A percentile compares a stretch with the other conserved stretches of the same genome.
Evolutionary conservation across 1,140 invertebrate genomes (phyloP).

Genomic region (Cotesia typhae): DNA sequence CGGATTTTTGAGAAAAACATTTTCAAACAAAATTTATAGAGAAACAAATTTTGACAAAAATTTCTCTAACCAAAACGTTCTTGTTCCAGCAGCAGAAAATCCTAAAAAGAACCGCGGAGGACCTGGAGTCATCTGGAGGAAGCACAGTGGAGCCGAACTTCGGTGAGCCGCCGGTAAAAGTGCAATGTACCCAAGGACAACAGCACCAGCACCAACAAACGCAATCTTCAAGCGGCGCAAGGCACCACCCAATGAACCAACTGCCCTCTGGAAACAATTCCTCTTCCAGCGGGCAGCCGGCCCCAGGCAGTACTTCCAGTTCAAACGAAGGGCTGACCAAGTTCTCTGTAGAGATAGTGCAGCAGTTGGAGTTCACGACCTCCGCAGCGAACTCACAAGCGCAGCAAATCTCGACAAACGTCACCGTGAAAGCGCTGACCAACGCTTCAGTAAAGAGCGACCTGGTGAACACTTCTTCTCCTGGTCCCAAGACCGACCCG

Average conservation of each 20-base stretch:
- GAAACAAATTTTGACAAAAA: too few relatives aligned
- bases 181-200: slow-evolving; percentile 74
- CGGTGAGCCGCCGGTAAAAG: slow-evolving; percentile 78
- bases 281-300: background rate
- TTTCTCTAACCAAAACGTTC: slow-evolving; percentile 8
- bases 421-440: slow-evolving; percentile 88
- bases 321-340: slow-evolving; percentile 76
- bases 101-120: slow-evolving; percentile 77
- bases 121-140: slow-evolving; percentile 70
- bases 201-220: slow-evolving; percentile 54
- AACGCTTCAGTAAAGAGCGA: slow-evolving; percentile 85
- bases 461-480: slow-evolving; percentile 65
- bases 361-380: slow-evolving; percentile 87
- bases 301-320: slow-evolving; percentile 16
- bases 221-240: slow-evolving; percentile 44
- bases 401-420: slow-evolving; percentile 91
- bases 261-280: slow-evolving; percentile 52
- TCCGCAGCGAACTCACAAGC: slow-evolving; percentile 82
- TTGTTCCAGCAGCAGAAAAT: slow-evolving; percentile 84
- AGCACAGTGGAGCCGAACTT: slow-evolving; percentile 64
- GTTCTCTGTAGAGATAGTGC: slow-evolving; percentile 90
- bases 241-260: slow-evolving; percentile 56
- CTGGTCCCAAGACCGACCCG: slow-evolving; percentile 59
- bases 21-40: too few relatives aligned
- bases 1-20: too few relatives aligned